phyloP scores from a whole-genome alignment of 2,888 invertebrate genomes.

The Rhagonycha fulva region DNA sequence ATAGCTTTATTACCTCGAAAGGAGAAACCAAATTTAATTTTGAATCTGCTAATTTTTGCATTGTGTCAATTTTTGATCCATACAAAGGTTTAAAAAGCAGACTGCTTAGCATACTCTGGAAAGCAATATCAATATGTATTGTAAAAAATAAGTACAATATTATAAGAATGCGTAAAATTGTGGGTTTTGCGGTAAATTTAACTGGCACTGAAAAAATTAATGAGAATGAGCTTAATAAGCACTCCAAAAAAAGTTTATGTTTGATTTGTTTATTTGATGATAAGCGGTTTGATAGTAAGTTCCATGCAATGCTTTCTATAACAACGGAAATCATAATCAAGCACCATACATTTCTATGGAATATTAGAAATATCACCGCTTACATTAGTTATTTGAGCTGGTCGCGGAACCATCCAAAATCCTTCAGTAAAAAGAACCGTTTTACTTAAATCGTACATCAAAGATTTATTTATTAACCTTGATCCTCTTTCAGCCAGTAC shows the following conservation, averaged over 20 bases:
- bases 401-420: slow-evolving; percentile 1
- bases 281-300: neutral
- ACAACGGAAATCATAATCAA: neutral
- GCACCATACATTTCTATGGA: neutral
- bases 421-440: neutral
- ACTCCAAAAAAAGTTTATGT: neutral
- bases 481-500: neutral
- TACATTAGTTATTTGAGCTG: neutral
- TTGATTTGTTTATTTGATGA: neutral
- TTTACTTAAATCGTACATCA: neutral
- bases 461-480: too few species aligned
- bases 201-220: neutral
- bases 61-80: neutral
- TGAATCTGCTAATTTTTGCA: neutral
- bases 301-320: neutral
- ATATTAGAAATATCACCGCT: neutral
- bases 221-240: neutral
- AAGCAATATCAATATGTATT: neutral
- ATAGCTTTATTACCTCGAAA: neutral
- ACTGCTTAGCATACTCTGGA: neutral
- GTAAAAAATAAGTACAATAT: neutral
- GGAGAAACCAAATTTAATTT: neutral
- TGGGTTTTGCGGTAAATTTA: neutral
- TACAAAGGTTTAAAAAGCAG: neutral
- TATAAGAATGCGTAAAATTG: neutral